phyloP scores from a whole-genome alignment of 2,888 invertebrate genomes.

The Busseola fusca region DNA sequence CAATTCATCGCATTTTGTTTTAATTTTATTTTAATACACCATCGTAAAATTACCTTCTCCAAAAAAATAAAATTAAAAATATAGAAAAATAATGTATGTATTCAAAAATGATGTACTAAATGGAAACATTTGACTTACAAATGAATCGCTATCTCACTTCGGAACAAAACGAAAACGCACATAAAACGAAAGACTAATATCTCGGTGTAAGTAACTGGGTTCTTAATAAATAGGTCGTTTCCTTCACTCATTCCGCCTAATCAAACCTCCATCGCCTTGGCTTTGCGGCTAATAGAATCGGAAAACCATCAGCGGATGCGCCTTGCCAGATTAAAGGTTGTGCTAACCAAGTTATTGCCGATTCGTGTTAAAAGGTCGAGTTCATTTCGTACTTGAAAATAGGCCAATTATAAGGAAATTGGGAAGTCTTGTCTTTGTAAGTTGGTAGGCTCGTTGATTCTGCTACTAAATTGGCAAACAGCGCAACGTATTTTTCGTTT shows the following conservation, averaged over 20 bases:
- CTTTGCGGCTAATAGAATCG: conserved; percentile 83
- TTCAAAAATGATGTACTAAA: conserved; percentile 33
- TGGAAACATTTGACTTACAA: conserved; percentile 47
- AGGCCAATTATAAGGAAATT: conserved; percentile 34
- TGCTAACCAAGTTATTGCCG: conserved; percentile 72
- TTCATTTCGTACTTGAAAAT: conserved; percentile 44
- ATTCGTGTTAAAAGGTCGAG: conserved; percentile 65
- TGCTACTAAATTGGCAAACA: conserved; percentile 20
- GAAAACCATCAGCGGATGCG: conserved; percentile 83
- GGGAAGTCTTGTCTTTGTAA: conserved; percentile 47
- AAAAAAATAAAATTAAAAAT: not conserved
- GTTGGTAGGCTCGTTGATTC: conserved; percentile 35
- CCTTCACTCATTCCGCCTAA: conserved; percentile 77
- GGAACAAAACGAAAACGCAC: conserved; percentile 34
- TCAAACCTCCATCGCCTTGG: conserved; percentile 71
- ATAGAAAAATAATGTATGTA: too few relatives aligned
- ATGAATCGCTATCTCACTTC: conserved; percentile 32
- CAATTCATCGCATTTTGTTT: too few relatives aligned
- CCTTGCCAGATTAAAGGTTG: conserved; percentile 76
- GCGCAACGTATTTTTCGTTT: not conserved
- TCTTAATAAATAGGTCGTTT: conserved; percentile 73
- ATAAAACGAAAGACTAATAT: conserved; percentile 50
- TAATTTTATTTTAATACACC: not conserved
- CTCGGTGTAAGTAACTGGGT: conserved; percentile 52
- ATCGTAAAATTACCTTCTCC: not conserved